Evolutionary conservation across 2,797 vertebrate genomes (phyloP), one percentile per base, ranked within the genome.

Genomic region (Sus cebifrons): DNA sequence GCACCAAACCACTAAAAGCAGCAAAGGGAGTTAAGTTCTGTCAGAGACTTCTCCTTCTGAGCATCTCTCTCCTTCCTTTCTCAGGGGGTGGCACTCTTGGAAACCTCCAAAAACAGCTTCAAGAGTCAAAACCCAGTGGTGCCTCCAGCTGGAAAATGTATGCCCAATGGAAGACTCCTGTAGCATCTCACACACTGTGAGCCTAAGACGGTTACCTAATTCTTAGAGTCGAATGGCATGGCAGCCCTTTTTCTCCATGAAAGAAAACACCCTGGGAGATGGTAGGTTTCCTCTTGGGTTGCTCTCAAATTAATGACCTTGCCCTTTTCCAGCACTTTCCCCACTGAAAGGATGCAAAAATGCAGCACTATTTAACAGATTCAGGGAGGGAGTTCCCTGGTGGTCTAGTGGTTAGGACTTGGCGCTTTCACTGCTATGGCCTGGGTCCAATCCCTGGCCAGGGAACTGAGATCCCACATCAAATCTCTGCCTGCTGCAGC

Each of bases 1-100:
- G 89, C 70, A 27, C 60, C 14, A 96, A 97, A 91, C 91, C 95
- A 92, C 52, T 62, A 32, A 71, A 93, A 94, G 67, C 68, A 95
- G 77, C 73, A 27, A 73, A 73, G 64, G 71, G 32, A 60, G 56
- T 44, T 44, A 13, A 75, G 40, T 93, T 54, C 86, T 96, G 86
- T 73, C 64, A 44, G 79, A 91, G 79, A 77, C 9, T 65, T 60
- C 44, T 68, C 77, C 84, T 90, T 73, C 77, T 32, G 21, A 95
- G 36, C 20, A 12, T 49, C 83, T 78, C 67, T 86, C 86, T 78
- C 75, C 40, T 93, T 85, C 58, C 62, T 87, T 96, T 60, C 64
- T 44, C n/a, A 89, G 92, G 52, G 60, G 75, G 67, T 4, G 25
- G 14, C 29, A 15, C 64, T 71, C 36, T 78, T 67, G 83, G 86